phyloP scores from a whole-genome alignment of 2,797 vertebrate genomes.

The Saxicola maurus region DNA sequence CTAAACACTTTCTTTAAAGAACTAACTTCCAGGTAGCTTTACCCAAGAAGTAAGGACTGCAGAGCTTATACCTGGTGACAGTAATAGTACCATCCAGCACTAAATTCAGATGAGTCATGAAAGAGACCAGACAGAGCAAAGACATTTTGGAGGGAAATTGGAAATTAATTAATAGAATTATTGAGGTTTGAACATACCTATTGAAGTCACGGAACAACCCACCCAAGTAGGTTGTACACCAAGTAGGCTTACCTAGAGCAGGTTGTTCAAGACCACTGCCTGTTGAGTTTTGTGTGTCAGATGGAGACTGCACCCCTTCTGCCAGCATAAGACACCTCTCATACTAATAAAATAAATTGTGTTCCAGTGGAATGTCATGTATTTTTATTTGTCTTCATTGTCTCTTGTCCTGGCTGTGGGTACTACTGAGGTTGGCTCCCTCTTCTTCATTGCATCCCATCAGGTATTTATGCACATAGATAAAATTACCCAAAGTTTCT shows the following conservation, averaged over 20 bases:
- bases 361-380: neutral
- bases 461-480: neutral
- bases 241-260: neutral
- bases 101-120: neutral
- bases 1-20: neutral
- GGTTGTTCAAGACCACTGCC: neutral
- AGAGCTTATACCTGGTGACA: neutral
- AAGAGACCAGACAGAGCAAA: neutral
- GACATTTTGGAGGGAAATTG: neutral
- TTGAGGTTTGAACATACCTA: neutral
- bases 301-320: neutral
- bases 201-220: neutral
- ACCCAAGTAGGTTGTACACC: too few species aligned
- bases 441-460: neutral
- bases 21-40: neutral
- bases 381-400: neutral
- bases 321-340: neutral
- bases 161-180: neutral
- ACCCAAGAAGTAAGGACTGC: neutral
- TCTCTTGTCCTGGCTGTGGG: neutral
- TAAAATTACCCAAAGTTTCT: neutral
- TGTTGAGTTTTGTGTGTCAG: neutral
- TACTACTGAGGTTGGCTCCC: neutral
- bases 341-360: neutral
- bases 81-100: neutral